Evolutionary conservation across 2,113 vertebrate species (phyloP), one percentile per base, ranked within the genome.

Genomic region (Syrmaticus mikado): DNA sequence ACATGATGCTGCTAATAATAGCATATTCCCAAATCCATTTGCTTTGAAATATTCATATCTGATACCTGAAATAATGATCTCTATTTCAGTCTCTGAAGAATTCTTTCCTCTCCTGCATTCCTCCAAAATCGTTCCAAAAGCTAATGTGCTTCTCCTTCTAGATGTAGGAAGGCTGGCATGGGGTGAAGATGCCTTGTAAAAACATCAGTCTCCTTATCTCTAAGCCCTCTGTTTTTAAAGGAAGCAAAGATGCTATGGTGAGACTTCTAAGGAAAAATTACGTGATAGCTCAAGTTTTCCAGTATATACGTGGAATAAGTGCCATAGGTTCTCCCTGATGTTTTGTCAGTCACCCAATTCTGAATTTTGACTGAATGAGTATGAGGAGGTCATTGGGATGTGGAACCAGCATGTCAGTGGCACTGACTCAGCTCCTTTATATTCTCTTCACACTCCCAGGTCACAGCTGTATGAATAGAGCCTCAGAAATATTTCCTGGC

Each of bases 241-340:
- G 28, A 11, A 67, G 3, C 3, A 60, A 48, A 75, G 43, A 92
- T 8, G 8, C 11, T 38, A 7, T 61, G 43, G 8, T 48, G 36
- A n/a, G 32, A 1, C 24, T 92, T 86, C 58, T 64, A 20, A 64
- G 21, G 16, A 28, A 60, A 62, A 83, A 67, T 71, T 43, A 14
- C 2, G 6, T 8, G 19, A 50, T 8, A 71, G 46, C 10, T 72
- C 38, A 43, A 50, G 27, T 14, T 90, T 8, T 86, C 13, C 3
- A 5, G 17, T 34, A 36, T 11, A 4, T 18, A 48, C 11, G 0
- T 0, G 8, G 46, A 20, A 77, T 5, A 43, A 83, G 1, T 24
- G 22, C 5, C 30, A 38, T 6, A 48, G 36, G 22, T 78, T 81
- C 34, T 77, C 20, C 12, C 52, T 67, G 18, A 19, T 30, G 28